These are phyloP conservation scores for Hydrochoerus hydrochaeris DNA, from an alignment of 2,113 vertebrate species.

Conservation along the genomic window DNA sequence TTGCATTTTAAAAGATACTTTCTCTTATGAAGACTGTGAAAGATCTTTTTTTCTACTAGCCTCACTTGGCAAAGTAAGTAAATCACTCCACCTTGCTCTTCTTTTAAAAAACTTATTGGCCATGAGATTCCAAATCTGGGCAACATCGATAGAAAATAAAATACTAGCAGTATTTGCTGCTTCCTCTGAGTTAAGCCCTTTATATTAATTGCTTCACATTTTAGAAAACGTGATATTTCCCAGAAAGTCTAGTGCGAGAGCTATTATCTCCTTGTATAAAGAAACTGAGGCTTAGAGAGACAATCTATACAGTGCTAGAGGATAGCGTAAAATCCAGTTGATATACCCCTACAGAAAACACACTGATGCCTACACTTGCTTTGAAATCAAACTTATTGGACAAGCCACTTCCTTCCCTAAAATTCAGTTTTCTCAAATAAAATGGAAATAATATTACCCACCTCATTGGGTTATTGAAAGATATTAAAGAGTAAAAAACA, in stretches of 20 bases:
- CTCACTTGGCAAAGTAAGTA: background rate
- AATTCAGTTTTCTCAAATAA: background rate
- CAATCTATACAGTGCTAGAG: background rate
- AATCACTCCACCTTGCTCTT: background rate
- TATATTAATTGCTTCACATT: background rate
- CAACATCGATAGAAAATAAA: background rate
- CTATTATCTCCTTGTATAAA: background rate
- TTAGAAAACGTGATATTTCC: background rate
- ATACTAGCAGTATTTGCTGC: background rate
- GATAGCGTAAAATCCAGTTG: background rate
- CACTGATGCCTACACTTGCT: background rate
- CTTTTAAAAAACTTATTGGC: background rate
- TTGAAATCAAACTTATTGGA: background rate
- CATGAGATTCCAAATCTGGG: background rate
- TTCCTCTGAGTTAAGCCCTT: background rate
- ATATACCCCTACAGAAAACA: background rate
- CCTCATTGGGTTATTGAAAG: background rate
- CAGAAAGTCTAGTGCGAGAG: background rate
- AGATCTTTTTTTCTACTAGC: background rate
- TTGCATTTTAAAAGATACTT: conserved; percentile 43
- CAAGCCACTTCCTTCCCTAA: background rate
- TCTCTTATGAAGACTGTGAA: background rate
- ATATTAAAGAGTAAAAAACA: background rate
- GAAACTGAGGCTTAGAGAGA: background rate
- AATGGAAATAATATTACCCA: background rate